These are phyloP conservation scores for Stichodactyla helianthus DNA, from an alignment of 64 coral and sea anemone species.

Conservation along the genomic window DNA sequence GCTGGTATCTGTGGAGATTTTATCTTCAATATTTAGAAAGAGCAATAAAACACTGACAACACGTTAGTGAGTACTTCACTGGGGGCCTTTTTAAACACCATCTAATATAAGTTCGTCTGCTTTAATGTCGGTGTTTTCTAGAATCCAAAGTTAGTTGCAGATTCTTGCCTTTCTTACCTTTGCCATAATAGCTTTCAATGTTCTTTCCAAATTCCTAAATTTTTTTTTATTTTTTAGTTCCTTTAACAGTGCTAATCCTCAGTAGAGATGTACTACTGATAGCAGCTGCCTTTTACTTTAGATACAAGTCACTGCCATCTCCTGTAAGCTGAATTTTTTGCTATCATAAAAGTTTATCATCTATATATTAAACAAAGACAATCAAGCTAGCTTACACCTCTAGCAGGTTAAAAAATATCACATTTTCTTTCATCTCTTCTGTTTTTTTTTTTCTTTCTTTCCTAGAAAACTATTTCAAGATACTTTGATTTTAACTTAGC, in stretches of 20 bases:
- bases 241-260: slow-evolving; percentile 79
- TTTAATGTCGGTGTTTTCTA: no score
- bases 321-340: slow-evolving; percentile 57
- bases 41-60: no score
- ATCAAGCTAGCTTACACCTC: neutral
- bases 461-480: slow-evolving; percentile 81
- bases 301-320: slow-evolving; percentile 85
- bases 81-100: no score
- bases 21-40: no score
- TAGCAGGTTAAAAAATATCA: neutral
- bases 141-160: no score
- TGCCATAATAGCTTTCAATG: neutral
- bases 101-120: no score
- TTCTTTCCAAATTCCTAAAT: neutral
- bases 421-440: neutral
- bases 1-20: no score
- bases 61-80: no score
- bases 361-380: no score
- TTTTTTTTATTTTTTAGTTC: slow-evolving; percentile 40
- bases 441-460: neutral
- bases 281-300: slow-evolving; percentile 70
- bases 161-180: neutral
- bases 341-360: neutral
- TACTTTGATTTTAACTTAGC: slow-evolving; percentile 90
- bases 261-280: slow-evolving; percentile 78